Conservation (phyloP, 2,113 vertebrate species). For the Zosterops pallidus region DNA sequence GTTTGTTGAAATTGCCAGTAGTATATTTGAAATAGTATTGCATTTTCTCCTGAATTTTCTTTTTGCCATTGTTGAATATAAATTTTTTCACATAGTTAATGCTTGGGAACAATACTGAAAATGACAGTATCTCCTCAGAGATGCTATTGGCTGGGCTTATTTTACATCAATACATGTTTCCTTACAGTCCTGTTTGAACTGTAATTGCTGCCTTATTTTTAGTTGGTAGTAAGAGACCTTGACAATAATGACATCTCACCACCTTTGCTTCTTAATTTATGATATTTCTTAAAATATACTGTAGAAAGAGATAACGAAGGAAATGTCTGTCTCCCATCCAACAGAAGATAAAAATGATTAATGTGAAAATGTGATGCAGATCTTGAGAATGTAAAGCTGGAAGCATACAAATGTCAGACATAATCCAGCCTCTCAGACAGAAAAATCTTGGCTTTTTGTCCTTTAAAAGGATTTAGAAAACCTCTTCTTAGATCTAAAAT, state of each 20-base stretch:
- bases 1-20: not conserved
- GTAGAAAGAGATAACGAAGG: not conserved
- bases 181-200: not conserved
- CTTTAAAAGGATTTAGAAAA: not conserved
- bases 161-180: not conserved
- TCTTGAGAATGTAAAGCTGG: not conserved
- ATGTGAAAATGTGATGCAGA: not conserved
- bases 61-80: not conserved
- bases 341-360: not conserved
- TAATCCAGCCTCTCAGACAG: not conserved
- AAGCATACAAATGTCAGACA: not conserved
- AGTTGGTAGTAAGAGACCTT: not conserved
- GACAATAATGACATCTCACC: not conserved
- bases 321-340: not conserved
- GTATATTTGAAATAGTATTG: not conserved
- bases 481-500: not conserved
- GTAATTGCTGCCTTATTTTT: not conserved
- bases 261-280: not conserved
- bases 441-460: not conserved
- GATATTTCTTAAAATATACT: not conserved
- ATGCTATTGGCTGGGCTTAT: not conserved
- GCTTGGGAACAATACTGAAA: not conserved
- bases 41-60: not conserved
- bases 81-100: not conserved
- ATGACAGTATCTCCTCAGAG: not conserved